Evolutionary conservation across 2,113 vertebrate species (phyloP), one percentile per base, ranked within the genome.

Genomic region (Cygnus buccinator): DNA sequence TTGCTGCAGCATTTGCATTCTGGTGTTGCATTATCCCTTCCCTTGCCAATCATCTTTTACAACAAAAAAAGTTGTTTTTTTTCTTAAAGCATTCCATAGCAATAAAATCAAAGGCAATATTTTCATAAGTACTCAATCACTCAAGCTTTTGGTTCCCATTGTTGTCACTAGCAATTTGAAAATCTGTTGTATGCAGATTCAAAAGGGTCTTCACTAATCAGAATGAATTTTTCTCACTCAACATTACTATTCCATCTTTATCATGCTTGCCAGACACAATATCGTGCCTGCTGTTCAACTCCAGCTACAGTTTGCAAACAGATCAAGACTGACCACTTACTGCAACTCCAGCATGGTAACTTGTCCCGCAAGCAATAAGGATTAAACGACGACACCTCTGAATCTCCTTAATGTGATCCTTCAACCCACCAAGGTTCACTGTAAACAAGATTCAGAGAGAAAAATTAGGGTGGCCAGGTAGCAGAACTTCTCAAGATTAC

Each of bases 391-490:
- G 98, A 91, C 99, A 99, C 89, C 99, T 97, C 97, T 99, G 99
- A 92, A 99, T 99, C 98, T 99, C 99, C 97, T 99, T 99, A 80
- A 99, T 99, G 98, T 99, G 99, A 95, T 99, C 99, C 97, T 99
- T 99, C 94, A 99, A 93, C 87, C 99, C 99, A 6, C 99, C 99
- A 28, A 99, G 98, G 41, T 96, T 99, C 81, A 99, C 99, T 99
- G 96, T 41, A 90, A 84, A 72, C 46, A 57, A 72, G 85, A 95
- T 50, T 1, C n/a, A 80, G 50, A 75, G 17, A 83, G 48, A 29
- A 66, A 28, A 9, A 10, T 91, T 4, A 95, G 55, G 46, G 8
- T 16, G 55, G 43, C 6, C 68, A 50, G 25, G 35, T 0, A 43
- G 44, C 46, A 59, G 62, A 11, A 65, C 23, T 3, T 11, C 70